A percentile compares a stretch with the other conserved stretches of the same genome.
phyloP scores from a whole-genome alignment of 1,140 invertebrate species.

The Neodiprion fabricii region DNA sequence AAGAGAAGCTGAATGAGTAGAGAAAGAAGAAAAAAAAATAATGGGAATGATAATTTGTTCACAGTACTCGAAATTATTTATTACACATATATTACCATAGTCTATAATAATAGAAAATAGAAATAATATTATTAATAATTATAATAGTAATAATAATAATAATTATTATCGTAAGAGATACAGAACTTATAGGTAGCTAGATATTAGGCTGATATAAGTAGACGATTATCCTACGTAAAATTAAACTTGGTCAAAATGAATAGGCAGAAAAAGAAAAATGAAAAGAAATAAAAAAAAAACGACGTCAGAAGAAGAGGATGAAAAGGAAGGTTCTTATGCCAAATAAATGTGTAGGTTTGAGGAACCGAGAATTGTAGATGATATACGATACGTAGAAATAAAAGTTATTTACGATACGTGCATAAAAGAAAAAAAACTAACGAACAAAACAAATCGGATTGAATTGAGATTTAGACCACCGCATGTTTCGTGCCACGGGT shows the following conservation, averaged over 20 bases:
- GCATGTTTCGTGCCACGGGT: slow-evolving; percentile 19
- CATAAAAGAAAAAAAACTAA: neutral
- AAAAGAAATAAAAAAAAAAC: neutral
- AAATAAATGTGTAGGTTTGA: slow-evolving; percentile 51
- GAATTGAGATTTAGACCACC: slow-evolving; percentile 3
- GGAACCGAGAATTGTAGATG: slow-evolving; percentile 14
- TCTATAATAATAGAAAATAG: neutral
- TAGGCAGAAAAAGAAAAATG: neutral
- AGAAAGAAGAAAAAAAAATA: too few species aligned
- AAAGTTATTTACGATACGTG: slow-evolving; percentile 16
- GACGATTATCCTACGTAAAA: slow-evolving; percentile 23
- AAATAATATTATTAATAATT: neutral
- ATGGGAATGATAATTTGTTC: neutral
- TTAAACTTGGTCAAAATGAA: neutral
- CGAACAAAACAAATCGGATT: slow-evolving; percentile 6
- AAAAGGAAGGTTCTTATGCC: slow-evolving; percentile 54
- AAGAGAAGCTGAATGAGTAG: too few species aligned
- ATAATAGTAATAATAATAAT: neutral
- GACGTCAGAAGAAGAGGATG: neutral
- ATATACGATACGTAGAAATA: neutral
- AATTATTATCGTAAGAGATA: neutral
- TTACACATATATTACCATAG: too few species aligned
- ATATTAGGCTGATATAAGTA: slow-evolving; percentile 36
- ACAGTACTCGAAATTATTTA: neutral
- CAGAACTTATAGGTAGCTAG: slow-evolving; percentile 32